phyloP scores from a whole-genome alignment of 2,888 invertebrate species.

The Hemistola chrysoprasaria region DNA sequence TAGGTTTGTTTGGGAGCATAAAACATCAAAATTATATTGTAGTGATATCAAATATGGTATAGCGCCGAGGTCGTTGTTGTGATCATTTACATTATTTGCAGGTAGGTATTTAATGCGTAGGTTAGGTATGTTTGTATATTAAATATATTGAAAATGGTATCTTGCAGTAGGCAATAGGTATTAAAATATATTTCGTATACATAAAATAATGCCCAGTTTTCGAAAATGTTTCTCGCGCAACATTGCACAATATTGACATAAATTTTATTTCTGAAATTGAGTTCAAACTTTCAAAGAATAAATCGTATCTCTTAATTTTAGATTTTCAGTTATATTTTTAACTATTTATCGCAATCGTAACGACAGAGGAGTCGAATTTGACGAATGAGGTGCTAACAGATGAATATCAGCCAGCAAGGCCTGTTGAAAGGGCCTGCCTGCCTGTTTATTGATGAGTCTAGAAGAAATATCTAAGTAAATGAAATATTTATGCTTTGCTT shows the following conservation, averaged over 20 bases:
- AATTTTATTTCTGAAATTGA: too few relatives aligned
- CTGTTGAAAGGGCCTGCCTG: not conserved
- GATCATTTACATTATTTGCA: conserved; percentile 31
- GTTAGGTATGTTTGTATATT: conserved; percentile 28
- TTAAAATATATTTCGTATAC: too few relatives aligned
- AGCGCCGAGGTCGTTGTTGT: conserved; percentile 23
- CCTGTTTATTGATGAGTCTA: not conserved
- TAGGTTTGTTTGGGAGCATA: conserved; percentile 10
- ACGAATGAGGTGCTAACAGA: conserved; percentile 27
- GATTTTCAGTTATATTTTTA: too few relatives aligned
- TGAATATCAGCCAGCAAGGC: conserved; percentile 6
- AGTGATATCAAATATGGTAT: conserved; percentile 28
- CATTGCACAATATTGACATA: too few relatives aligned
- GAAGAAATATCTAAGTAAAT: too few relatives aligned
- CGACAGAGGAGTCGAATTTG: conserved; percentile 14
- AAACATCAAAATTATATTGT: conserved; percentile 18
- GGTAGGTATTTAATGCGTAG: conserved; percentile 33
- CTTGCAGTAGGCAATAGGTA: too few relatives aligned
- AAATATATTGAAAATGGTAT: conserved; percentile 24
- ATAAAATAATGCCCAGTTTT: too few relatives aligned
- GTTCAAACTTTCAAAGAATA: too few relatives aligned
- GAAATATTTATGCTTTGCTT: too few relatives aligned
- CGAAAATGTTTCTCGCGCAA: too few relatives aligned
- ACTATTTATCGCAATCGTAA: conserved; percentile 1
- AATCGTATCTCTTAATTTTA: too few relatives aligned